Evolutionary conservation across 1,140 invertebrate genomes (phyloP), one percentile per base, ranked within the genome.

Genomic region (Zaprionus vittiger): DNA sequence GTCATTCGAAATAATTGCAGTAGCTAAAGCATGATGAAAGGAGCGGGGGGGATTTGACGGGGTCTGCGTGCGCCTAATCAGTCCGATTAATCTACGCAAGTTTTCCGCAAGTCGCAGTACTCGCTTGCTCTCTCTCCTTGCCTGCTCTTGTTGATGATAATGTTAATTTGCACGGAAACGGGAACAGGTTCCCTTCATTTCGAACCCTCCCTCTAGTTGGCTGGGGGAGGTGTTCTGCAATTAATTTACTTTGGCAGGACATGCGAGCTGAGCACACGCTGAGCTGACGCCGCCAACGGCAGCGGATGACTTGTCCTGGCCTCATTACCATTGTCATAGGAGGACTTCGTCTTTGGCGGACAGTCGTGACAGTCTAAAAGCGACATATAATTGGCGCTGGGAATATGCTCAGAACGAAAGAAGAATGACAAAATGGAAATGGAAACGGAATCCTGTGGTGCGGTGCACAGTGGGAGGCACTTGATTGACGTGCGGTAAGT

Each of bases 221-320:
- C 7, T 31, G 0, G 28, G 28, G 17, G 47, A 7, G 20, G 65
- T 72, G 72, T 67, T 68, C 66, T 70, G 86, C 86, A 91, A 91
- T 91, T 91, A 91, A 91, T 91, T 91, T 91, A 91, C 82, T 91
- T 86, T 91, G 82, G 84, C 76, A 91, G 83, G 85, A 91, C 85
- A 90, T 90, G 85, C 85, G 82, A 90, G 59, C 11, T 22, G 47
- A 20, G 47, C 79, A 61, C 85, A 78, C 60, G 86, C 86, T 81
- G 85, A 56, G 70, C 75, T 22, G 47, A 20, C 38, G 70, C 44
- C 41, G 41, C 47, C 37, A 41, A 2, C 12, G 28, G n/a, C 38
- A 26, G 37, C 38, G 66, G 75, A 52, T 70, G 76, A 79, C 65
- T 80, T 66, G 63, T 73, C 57, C 76, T 67, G 49, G 69, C 69